Evolutionary conservation across 2,113 vertebrate genomes (phyloP).

Genomic region (Copsychus sechellarum): DNA sequence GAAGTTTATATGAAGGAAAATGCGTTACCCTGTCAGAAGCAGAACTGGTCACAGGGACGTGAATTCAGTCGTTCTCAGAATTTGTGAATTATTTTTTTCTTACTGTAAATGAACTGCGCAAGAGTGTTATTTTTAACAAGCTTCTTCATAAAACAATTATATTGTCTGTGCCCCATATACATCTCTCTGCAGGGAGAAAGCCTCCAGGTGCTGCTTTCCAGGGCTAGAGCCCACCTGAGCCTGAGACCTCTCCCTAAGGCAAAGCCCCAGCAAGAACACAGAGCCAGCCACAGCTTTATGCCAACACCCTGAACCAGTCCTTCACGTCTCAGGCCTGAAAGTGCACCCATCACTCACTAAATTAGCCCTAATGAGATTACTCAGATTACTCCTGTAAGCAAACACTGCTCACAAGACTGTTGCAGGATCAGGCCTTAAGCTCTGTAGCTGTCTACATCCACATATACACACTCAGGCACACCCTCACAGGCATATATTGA

Average conservation of each 20-base stretch:
- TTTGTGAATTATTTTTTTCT: not conserved
- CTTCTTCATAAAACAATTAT: not conserved
- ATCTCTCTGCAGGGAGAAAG: not conserved
- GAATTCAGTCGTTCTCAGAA: not conserved
- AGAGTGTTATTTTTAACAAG: not conserved
- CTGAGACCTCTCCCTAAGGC: too few relatives aligned
- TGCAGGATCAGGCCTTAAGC: not conserved
- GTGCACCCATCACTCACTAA: not conserved
- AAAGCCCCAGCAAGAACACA: not conserved
- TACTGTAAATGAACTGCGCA: not conserved
- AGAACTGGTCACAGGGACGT: not conserved
- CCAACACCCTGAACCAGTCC: not conserved
- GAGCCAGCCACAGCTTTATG: not conserved
- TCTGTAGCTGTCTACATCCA: not conserved
- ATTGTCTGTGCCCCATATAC: not conserved
- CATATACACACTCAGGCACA: not conserved
- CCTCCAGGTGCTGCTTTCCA: not conserved
- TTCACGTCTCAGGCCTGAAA: not conserved
- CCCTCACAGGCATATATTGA: not conserved
- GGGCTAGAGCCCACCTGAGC: not conserved
- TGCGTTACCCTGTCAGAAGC: not conserved
- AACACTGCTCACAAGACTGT: not conserved
- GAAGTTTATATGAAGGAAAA: not conserved
- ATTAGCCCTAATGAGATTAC: conserved; percentile 13
- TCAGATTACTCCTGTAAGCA: not conserved